These are phyloP conservation scores for Macropodus opercularis DNA, from an alignment of 2,797 vertebrate species.

Conservation along the genomic window DNA sequence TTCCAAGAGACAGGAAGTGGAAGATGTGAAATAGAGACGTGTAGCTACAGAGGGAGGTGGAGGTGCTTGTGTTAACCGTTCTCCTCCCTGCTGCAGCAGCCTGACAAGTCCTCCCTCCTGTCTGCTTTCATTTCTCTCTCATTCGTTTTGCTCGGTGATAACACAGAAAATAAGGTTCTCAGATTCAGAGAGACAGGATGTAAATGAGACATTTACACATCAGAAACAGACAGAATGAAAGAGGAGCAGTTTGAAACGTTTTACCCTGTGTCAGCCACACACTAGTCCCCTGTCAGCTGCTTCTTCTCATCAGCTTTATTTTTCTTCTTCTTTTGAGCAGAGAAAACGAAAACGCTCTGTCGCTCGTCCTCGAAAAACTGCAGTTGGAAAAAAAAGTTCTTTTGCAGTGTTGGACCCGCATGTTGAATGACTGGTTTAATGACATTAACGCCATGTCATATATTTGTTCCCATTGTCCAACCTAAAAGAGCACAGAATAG, in stretches of 20 bases:
- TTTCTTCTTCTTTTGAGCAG: background rate
- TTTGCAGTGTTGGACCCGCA: no score
- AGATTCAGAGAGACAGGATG: slow-evolving; percentile 18
- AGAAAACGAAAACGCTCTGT: no score
- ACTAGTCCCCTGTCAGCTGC: background rate
- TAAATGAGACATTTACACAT: slow-evolving; percentile 25
- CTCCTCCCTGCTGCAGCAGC: background rate
- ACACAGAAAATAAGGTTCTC: background rate
- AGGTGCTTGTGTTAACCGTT: background rate
- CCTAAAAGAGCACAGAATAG: background rate
- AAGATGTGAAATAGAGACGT: background rate
- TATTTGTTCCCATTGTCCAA: background rate
- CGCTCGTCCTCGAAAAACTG: no score
- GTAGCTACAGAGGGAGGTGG: background rate
- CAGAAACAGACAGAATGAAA: background rate
- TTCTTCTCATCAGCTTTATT: background rate
- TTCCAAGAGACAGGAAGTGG: background rate
- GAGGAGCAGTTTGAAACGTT: background rate
- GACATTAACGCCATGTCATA: no score
- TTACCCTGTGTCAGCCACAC: background rate
- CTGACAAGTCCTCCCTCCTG: background rate
- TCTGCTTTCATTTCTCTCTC: background rate
- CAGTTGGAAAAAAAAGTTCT: no score
- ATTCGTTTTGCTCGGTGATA: background rate
- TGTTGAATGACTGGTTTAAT: no score